phyloP scores from a whole-genome alignment of 2,113 vertebrate genomes.

The Chrysemys picta region DNA sequence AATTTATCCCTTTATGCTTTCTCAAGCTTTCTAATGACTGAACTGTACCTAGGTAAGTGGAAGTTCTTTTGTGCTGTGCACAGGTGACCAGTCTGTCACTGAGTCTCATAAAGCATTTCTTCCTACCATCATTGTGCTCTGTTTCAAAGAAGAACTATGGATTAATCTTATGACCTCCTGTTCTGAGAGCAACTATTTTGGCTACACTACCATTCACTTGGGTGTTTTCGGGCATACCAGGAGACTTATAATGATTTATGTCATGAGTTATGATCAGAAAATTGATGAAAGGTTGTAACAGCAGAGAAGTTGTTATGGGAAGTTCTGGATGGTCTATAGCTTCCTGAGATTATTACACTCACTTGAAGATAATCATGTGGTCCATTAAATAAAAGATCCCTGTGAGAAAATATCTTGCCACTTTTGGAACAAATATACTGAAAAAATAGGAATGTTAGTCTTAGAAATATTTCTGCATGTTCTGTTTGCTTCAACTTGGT shows the following conservation, averaged over 20 bases:
- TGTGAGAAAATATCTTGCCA: neutral
- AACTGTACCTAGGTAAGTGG: constrained; percentile 23
- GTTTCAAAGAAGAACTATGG: neutral
- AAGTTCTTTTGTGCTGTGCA: constrained; percentile 17
- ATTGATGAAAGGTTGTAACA: neutral
- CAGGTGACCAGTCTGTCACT: neutral
- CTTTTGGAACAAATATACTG: neutral
- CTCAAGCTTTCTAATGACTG: constrained; percentile 18
- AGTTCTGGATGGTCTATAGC: neutral
- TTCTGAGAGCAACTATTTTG: constrained; percentile 26
- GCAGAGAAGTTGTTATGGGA: too few species aligned
- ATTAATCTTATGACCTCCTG: neutral
- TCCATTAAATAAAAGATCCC: neutral
- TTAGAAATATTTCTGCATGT: too few species aligned
- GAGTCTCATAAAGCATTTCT: neutral
- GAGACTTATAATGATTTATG: neutral
- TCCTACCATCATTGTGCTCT: accelerated
- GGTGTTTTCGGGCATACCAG: neutral
- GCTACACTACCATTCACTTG: neutral
- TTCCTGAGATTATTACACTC: neutral
- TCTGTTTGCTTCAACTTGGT: neutral
- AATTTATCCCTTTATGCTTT: constrained; percentile 37
- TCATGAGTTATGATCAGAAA: neutral
- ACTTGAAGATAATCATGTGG: neutral
- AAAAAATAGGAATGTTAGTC: too few species aligned